Evolutionary conservation across 2,797 vertebrate genomes (phyloP), one percentile per base, ranked within the genome.

Genomic region (Varecia variegata): DNA sequence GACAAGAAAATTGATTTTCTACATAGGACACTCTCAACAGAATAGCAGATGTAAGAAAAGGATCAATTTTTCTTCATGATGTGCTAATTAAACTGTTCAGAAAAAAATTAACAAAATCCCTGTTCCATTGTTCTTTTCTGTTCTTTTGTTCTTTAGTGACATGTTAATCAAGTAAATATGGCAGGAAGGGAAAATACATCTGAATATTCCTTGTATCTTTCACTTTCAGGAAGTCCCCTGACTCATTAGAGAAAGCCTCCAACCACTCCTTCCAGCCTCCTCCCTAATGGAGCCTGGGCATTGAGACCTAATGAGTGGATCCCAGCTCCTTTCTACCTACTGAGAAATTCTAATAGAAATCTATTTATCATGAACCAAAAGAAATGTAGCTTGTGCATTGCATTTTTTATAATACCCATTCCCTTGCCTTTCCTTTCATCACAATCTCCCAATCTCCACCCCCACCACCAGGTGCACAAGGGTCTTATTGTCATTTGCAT

Each of bases 91-190:
- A 97, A 87, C 20, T 50, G 93, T 82, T 94, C 74, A 86, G 52
- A 47, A 88, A 88, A 93, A 94, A 94, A 50, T 23, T 10, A 83
- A 85, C 71, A 90, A 93, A 95, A 89, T 93, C 82, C 43, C 83
- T 47, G 21, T 83, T 96, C 70, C 54, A 94, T 97, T 88, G 93
- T 86, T 95, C 58, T 74, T 73, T 86, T 67, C 47, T 87, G 77
- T 97, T 93, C 52, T 90, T 93, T 95, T 95, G 43, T 97, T 97
- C 96, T 95, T 97, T 74, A 45, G 83, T 90, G 83, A 95, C 88
- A 95, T 81, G 90, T 95, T 96, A 96, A 95, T 91, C 70, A 95
- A 96, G 86, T 96, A 97, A 93, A 97, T 96, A 96, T 82, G 90
- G 82, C 92, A 95, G 40, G 60, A 96, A 88, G n/a, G 86, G 40